Conservation (phyloP, 2,888 invertebrate species). For the Drosophila colorata region DNA sequence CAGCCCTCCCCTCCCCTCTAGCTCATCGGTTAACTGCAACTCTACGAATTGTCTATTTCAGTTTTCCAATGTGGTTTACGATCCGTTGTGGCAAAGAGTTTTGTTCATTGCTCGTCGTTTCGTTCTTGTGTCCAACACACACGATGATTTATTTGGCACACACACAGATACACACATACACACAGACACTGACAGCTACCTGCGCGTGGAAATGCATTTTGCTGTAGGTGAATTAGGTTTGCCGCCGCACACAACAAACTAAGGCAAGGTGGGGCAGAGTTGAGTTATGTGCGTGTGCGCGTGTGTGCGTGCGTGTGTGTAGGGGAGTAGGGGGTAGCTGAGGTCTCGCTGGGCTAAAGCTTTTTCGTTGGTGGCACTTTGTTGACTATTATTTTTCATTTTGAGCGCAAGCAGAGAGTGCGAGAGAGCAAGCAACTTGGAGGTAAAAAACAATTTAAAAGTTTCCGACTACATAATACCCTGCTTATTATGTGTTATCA, state of each 20-base stretch:
- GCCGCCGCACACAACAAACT: constrained; percentile 29
- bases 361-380: constrained; percentile 75
- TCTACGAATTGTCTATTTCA: constrained; percentile 75
- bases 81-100: constrained; percentile 60
- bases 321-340: not conserved
- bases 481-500: not conserved
- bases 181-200: constrained; percentile 39
- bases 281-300: not conserved
- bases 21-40: constrained; percentile 2
- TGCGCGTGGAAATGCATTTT: constrained; percentile 70
- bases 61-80: constrained; percentile 79
- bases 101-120: constrained; percentile 48
- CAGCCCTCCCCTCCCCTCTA: not conserved
- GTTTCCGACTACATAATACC: not conserved
- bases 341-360: constrained; percentile 60
- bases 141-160: constrained; percentile 79
- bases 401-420: constrained; percentile 43
- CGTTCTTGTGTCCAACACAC: constrained; percentile 67
- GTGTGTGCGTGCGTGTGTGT: not conserved
- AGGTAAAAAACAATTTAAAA: constrained; percentile 11
- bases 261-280: constrained; percentile 7
- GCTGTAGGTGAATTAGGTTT: constrained; percentile 66
- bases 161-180: constrained; percentile 44
- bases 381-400: constrained; percentile 80
- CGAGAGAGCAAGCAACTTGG: constrained; percentile 22